A percentile compares a stretch with the other conserved stretches of the same genome.
Conservation (phyloP, 2,113 vertebrate genomes). For the Oncorhynchus tshawytscha region DNA sequence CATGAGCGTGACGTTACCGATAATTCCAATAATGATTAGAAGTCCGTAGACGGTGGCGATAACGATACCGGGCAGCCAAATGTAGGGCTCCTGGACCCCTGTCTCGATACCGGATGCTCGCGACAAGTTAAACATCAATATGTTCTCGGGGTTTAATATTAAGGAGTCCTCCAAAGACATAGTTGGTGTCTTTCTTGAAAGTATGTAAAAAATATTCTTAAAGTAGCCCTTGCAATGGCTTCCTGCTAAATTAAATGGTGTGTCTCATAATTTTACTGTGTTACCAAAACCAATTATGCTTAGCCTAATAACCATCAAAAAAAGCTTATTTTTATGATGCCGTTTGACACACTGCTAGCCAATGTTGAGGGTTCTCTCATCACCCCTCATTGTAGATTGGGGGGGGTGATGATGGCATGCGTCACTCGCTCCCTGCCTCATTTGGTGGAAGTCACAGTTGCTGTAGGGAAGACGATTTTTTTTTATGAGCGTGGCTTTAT, state of each 20-base stretch:
- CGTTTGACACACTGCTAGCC: too few species aligned
- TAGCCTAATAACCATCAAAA: neutral
- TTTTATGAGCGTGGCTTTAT: too few species aligned
- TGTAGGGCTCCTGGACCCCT: conserved; percentile 52
- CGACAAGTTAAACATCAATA: neutral
- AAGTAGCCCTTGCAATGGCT: too few species aligned
- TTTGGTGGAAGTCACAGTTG: too few species aligned
- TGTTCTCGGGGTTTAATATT: conserved; percentile 10
- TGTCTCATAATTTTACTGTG: neutral
- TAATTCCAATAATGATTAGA: conserved; percentile 85
- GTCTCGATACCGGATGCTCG: conserved; percentile 23
- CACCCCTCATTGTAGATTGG: neutral
- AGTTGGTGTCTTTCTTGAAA: neutral
- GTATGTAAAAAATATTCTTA: too few species aligned
- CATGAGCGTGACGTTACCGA: conserved; percentile 94
- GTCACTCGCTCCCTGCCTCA: too few species aligned
- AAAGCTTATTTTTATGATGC: too few species aligned
- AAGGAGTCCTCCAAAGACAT: conserved; percentile 51
- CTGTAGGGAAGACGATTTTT: too few species aligned
- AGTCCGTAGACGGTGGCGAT: conserved; percentile 86
- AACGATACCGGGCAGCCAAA: conserved; percentile 72
- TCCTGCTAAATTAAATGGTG: too few species aligned
- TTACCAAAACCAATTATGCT: neutral
- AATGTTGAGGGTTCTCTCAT: neutral
- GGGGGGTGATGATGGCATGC: too few species aligned